Evolutionary conservation across 2,113 vertebrate species (phyloP), one percentile per base, ranked within the genome.

Genomic region (Leucoraja erinaceus): DNA sequence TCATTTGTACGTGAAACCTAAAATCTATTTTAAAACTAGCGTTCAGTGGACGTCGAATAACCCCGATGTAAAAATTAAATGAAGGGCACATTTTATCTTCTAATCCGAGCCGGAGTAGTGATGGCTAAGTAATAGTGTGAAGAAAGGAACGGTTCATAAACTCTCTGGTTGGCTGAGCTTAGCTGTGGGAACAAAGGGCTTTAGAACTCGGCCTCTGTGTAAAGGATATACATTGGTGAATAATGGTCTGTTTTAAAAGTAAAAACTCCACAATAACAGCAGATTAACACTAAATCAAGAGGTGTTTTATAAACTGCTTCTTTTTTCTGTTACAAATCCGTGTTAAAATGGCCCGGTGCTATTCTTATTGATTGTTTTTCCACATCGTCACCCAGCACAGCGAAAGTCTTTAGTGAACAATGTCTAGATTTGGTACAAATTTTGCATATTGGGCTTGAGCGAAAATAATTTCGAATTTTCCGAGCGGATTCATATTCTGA

Each of bases 201-300:
- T 88, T 88, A 88, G 83, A 88, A 31, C 83, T 63, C 83, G 16
- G 59, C 59, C 59, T 88, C 83, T 88, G 83, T 88, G 59, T 88
- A 31, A 66, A 88, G 59, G 59, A 88, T 88, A 63, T 63, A 88
- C 83, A 88, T 88, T 31, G 83, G 59, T 63, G 83, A 88, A 61
- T 88, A 61, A 88, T 88, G n/a, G 59, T 66, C 59, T 88, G 59
- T 66, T 63, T 66, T 88, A 63, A 88, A 88, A 88, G n/a, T 88
- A 88, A 88, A 72, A 88, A 88, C 83, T 61, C 59, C 83, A 88
- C 83, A 88, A 88, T 88, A 88, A 88, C 59, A 88, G 12, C 59
- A 88, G 83, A 61, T 88, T 88, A 88, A 63, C 83, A 88, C 83
- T 88, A 88, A 61, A 88, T 88, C 83, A 66, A 88, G 83, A 61